Percentiles rank a stretch among this genome's conserved stretches.
Conservation (phyloP, 2,113 vertebrate species). For the Campylomormyrus numenius region DNA sequence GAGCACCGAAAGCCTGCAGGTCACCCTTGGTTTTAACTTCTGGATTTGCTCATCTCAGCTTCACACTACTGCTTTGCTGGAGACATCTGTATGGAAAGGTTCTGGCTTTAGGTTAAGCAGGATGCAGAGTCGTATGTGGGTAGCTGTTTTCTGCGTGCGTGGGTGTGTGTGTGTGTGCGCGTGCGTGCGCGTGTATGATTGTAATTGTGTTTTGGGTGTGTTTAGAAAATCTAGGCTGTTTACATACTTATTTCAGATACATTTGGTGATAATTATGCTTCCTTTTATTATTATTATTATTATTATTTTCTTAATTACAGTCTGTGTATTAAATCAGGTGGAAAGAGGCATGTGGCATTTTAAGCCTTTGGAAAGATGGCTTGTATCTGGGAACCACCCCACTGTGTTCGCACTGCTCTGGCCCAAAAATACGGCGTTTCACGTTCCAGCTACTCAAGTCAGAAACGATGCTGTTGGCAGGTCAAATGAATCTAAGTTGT, state of each 20-base stretch:
- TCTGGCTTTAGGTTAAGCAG: not conserved
- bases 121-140: not conserved
- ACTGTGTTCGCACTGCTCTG: not conserved
- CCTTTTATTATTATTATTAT: not conserved
- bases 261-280: constrained; percentile 11
- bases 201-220: not conserved
- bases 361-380: not conserved
- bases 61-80: not conserved
- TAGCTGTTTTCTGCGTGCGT: not conserved
- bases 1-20: not conserved
- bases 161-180: accelerated
- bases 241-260: not conserved
- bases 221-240: constrained; percentile 1
- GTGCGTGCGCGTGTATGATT: too few relatives aligned
- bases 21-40: too few relatives aligned
- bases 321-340: not conserved
- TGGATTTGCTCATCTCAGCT: not conserved
- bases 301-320: not conserved
- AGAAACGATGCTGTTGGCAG: not conserved
- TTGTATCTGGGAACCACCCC: not conserved
- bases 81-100: not conserved
- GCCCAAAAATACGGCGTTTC: not conserved
- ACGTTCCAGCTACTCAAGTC: not conserved
- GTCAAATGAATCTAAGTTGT: not conserved
- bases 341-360: not conserved